Evolutionary conservation across 2,888 invertebrate species (phyloP).

Genomic region (Prenolepis imparis): DNA sequence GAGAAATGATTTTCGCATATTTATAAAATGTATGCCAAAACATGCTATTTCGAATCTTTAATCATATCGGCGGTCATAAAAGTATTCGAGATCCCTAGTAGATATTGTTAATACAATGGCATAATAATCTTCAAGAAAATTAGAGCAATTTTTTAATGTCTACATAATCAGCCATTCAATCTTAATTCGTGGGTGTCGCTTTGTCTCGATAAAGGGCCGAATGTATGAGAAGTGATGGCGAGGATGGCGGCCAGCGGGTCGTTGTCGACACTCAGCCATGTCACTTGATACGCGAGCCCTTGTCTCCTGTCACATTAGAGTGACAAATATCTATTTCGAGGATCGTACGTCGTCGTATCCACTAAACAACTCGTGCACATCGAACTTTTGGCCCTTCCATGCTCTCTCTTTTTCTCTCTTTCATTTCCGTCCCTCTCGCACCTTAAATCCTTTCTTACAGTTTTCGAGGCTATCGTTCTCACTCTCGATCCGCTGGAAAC

Average conservation of each 20-base stretch:
- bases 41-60: background rate
- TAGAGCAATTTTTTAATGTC: conserved; percentile 33
- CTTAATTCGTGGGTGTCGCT: conserved; percentile 39
- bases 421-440: background rate
- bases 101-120: background rate
- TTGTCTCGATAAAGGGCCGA: conserved; percentile 35
- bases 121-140: conserved; percentile 14
- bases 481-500: conserved; percentile 56
- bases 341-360: conserved; percentile 64
- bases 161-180: conserved; percentile 43
- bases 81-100: background rate
- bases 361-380: conserved; percentile 69
- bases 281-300: conserved; percentile 61
- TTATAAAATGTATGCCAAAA: conserved; percentile 4
- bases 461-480: conserved; percentile 54
- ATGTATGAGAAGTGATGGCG: background rate
- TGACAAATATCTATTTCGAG: conserved; percentile 70
- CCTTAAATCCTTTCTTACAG: conserved; percentile 49
- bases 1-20: background rate
- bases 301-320: conserved; percentile 62
- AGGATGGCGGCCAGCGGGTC: conserved; percentile 12
- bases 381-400: conserved; percentile 15
- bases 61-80: background rate
- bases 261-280: conserved; percentile 56
- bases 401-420: conserved; percentile 2